These are phyloP conservation scores for Murina feae DNA, from an alignment of 2,113 vertebrate species.

Conservation along the genomic window DNA sequence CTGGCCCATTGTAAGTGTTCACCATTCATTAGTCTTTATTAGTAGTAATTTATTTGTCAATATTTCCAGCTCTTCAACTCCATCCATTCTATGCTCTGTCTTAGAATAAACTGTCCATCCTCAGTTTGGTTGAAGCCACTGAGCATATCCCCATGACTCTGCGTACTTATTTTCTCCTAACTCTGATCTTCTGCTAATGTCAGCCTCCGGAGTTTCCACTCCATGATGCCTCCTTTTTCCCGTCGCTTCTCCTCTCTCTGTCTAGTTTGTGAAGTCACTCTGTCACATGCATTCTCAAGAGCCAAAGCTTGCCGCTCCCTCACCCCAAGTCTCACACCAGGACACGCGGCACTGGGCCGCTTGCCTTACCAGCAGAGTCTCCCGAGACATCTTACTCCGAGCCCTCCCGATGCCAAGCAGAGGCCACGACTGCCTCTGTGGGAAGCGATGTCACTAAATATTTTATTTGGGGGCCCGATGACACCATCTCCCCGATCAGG, in stretches of 20 bases:
- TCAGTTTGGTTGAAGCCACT: background rate
- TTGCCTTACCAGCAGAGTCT: no score
- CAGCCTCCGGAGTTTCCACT: background rate
- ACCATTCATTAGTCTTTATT: background rate
- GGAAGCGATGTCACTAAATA: constrained; percentile 49
- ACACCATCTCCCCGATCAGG: background rate
- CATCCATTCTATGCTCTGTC: background rate
- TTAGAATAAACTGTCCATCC: background rate
- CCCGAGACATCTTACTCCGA: background rate
- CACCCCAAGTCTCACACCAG: background rate
- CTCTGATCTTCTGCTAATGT: background rate
- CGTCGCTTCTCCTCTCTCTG: background rate
- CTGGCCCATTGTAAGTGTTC: background rate
- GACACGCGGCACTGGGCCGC: background rate
- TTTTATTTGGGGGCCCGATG: constrained; percentile 32
- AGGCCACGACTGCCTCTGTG: background rate
- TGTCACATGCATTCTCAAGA: background rate
- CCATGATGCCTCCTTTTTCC: background rate
- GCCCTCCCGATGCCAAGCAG: background rate
- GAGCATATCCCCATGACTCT: background rate
- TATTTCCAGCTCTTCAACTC: background rate
- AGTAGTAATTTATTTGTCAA: background rate
- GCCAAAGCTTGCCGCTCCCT: background rate
- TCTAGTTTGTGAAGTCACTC: background rate
- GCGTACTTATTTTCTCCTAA: background rate